Base-by-base conservation (phyloP, 2,113 vertebrate genomes). In the Petrocephalus zakoni region DNA sequence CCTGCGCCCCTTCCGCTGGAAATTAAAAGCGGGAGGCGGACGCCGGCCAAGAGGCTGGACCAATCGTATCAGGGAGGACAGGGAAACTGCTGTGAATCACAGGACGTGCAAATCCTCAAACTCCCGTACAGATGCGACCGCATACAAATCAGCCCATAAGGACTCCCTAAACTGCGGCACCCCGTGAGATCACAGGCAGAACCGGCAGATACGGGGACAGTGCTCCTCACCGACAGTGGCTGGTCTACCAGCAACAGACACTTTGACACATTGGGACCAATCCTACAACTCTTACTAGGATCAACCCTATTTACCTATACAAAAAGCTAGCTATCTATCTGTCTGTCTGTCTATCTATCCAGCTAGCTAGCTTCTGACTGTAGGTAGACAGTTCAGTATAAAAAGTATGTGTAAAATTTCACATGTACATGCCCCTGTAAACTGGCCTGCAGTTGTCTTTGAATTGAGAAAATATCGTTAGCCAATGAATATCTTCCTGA, bases 1-100 rank as follows among this genome's bases (percentile, higher is more conserved):
- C 92, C 93, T 91, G 88, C 90, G 92, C 94, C 93, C 90, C 92
- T 86, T 94, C 94, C 91, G 92, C 92, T 91, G 89, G 87, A 88
- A 93, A 95, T 95, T 94, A 94, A 93, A 95, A 95, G 94, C 94
- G 93, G 92, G 94, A 92, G 90, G 91, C 91, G 92, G 93, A 87
- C 90, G 87, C 25, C 58, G 94, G 94, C 95, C 95, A 95, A 95
- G 94, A 93, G 93, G 93, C 94, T 93, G 92, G 92, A 7, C 93
- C 93, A 93, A 94, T 94, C 93, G 92, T 92, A 92, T 92, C 93
- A 92, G 93, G 93, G 93, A 91, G 93, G 92, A 93, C 89, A 91
- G 84, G 90, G 94, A 93, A 92, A n/a, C 42, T 11, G 42, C 51
- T 55, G 78, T n/a, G 72, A 83, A 88, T 34, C 55, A 42, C 47